phyloP scores from a whole-genome alignment of 2,888 invertebrate genomes.

The Pollenia griseotomentosa region DNA sequence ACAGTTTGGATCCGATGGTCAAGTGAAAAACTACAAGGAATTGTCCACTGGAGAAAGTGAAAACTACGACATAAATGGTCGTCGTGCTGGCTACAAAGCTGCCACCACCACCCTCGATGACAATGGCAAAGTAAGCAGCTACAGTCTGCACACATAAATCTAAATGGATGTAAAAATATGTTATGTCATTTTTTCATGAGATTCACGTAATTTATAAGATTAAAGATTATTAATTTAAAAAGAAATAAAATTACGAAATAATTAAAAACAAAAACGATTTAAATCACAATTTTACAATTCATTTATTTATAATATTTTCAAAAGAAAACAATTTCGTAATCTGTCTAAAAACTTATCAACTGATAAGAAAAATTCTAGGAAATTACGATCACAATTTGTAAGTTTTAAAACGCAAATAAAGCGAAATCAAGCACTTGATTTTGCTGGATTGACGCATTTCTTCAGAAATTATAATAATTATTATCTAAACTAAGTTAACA shows the following conservation, averaged over 20 bases:
- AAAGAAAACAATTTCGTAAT: constrained; percentile 46
- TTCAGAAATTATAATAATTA: background rate
- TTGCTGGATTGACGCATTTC: background rate
- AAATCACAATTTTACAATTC: background rate
- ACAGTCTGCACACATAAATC: constrained; percentile 84
- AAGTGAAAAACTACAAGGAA: constrained; percentile 82
- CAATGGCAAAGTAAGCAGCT: constrained; percentile 87
- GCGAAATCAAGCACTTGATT: constrained; percentile 13
- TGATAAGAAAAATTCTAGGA: constrained; percentile 62
- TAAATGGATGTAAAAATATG: background rate
- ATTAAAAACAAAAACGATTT: constrained; percentile 19
- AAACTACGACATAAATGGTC: constrained; percentile 85
- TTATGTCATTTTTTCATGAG: background rate
- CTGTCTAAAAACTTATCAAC: constrained; percentile 3
- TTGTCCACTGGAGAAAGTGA: constrained; percentile 84
- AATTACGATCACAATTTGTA: background rate
- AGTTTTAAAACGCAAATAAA: constrained; percentile 20
- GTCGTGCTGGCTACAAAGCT: constrained; percentile 85
- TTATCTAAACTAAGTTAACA: background rate
- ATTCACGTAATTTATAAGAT: constrained; percentile 42
- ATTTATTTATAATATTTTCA: background rate
- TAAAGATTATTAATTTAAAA: constrained; percentile 56
- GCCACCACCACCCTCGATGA: constrained; percentile 87
- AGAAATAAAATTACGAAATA: constrained; percentile 52
- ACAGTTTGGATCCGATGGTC: constrained; percentile 81